Evolutionary conservation across 2,888 invertebrate species (phyloP).

Genomic region (Spatulosminthurus flaviceps): DNA sequence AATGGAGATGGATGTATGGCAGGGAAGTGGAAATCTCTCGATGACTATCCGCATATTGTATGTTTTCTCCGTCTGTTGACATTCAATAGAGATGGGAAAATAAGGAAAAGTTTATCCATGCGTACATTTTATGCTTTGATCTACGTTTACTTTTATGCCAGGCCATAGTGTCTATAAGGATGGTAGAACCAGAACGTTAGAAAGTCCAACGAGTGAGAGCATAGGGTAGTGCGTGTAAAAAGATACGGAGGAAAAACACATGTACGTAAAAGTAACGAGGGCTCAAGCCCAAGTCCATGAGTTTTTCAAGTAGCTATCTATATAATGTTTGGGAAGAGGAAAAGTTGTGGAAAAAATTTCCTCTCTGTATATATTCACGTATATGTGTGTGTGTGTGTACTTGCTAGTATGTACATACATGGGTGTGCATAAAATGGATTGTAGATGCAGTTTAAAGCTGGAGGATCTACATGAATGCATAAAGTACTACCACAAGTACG

Average conservation of each 20-base stretch:
- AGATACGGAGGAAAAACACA: too few relatives aligned
- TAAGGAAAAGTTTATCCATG: slow-evolving; percentile 47
- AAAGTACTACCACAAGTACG: slow-evolving; percentile 20
- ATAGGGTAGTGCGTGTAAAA: too few relatives aligned
- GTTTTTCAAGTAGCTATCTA: too few relatives aligned
- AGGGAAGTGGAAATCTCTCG: neutral
- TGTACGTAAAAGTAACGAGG: too few relatives aligned
- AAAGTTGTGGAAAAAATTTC: neutral
- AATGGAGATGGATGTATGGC: neutral
- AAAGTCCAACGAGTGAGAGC: neutral
- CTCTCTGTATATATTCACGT: neutral
- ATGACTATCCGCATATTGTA: slow-evolving; percentile 21
- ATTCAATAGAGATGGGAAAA: slow-evolving; percentile 47
- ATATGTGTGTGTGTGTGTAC: too few relatives aligned
- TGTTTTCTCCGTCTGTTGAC: slow-evolving; percentile 27
- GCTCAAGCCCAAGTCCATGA: too few relatives aligned
- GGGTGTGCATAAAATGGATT: too few relatives aligned
- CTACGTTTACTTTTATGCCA: slow-evolving; percentile 38
- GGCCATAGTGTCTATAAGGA: neutral
- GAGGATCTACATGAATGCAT: slow-evolving; percentile 28
- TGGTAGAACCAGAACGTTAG: neutral
- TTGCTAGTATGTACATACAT: too few relatives aligned
- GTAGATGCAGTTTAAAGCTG: slow-evolving; percentile 22
- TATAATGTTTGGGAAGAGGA: neutral
- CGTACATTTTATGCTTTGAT: slow-evolving; percentile 46